Percentiles rank a stretch among this genome's conserved stretches.
Evolutionary conservation across 2,113 vertebrate species (phyloP).

Genomic region (Sinosuthora webbiana): DNA sequence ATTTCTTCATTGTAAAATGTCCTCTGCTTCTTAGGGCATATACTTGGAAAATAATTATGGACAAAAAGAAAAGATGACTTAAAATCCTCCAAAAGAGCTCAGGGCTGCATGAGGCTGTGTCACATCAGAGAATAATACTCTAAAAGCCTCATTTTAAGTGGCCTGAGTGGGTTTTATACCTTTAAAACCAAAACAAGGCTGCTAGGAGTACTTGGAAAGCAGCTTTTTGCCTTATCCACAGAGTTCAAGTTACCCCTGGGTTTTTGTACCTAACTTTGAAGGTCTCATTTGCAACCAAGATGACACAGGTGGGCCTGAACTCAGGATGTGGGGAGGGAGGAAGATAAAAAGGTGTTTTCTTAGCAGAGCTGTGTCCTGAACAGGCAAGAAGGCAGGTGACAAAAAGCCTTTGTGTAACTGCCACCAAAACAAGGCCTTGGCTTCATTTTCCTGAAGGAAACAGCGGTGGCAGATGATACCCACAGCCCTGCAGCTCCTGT

Average conservation of each 20-base stretch:
- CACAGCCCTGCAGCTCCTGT: not conserved
- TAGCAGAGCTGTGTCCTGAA: not conserved
- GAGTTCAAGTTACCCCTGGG: not conserved
- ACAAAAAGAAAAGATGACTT: slow-evolving; percentile 21
- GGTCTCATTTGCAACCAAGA: not conserved
- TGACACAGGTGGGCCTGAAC: not conserved
- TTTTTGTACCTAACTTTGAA: not conserved
- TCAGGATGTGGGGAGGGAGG: not conserved
- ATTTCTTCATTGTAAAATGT: slow-evolving; percentile 46
- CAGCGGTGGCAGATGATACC: not conserved
- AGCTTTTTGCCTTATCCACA: not conserved
- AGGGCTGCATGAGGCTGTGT: not conserved
- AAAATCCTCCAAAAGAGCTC: not conserved
- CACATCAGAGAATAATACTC: not conserved
- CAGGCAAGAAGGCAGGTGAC: not conserved
- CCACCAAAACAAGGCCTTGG: not conserved
- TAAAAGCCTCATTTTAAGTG: not conserved
- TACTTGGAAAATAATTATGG: slow-evolving; percentile 50
- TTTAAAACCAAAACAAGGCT: not conserved
- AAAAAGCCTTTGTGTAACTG: not conserved
- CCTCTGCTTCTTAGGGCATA: not conserved
- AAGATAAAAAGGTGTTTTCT: not conserved
- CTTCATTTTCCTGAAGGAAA: not conserved
- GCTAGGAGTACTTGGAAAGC: not conserved
- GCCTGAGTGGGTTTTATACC: not conserved